These are phyloP conservation scores for Cybosia mesomella DNA, from an alignment of 2,888 invertebrate species.

Conservation along the genomic window DNA sequence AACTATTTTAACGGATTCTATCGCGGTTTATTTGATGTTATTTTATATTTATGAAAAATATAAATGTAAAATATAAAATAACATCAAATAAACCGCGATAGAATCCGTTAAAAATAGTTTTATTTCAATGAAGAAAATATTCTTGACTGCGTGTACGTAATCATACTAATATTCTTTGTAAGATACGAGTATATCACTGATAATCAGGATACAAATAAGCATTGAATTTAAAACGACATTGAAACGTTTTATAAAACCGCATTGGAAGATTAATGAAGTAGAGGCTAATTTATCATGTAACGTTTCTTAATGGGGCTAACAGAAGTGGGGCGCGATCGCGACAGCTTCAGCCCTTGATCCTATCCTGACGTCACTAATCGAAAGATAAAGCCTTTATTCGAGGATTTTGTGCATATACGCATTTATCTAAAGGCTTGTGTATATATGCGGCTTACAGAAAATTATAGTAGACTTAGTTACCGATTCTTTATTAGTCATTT, in stretches of 20 bases:
- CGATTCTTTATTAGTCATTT: background rate
- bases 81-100: no score
- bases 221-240: background rate
- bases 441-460: background rate
- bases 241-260: constrained; percentile 24
- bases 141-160: background rate
- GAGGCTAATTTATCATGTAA: constrained; percentile 57
- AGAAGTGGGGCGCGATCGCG: constrained; percentile 42
- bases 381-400: constrained; percentile 22
- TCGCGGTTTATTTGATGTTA: no score
- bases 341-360: constrained; percentile 34
- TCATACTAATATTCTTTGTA: background rate
- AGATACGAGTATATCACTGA: background rate
- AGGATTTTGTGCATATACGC: constrained; percentile 1
- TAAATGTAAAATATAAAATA: no score
- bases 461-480: background rate
- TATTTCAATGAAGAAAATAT: background rate
- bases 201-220: background rate
- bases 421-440: background rate
- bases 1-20: no score
- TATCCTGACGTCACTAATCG: constrained; percentile 23
- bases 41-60: no score
- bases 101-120: no score
- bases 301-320: constrained; percentile 44
- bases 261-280: constrained; percentile 53